These are phyloP conservation scores for Brachypteracias leptosomus DNA, from an alignment of 2,113 vertebrate genomes.

Conservation along the genomic window DNA sequence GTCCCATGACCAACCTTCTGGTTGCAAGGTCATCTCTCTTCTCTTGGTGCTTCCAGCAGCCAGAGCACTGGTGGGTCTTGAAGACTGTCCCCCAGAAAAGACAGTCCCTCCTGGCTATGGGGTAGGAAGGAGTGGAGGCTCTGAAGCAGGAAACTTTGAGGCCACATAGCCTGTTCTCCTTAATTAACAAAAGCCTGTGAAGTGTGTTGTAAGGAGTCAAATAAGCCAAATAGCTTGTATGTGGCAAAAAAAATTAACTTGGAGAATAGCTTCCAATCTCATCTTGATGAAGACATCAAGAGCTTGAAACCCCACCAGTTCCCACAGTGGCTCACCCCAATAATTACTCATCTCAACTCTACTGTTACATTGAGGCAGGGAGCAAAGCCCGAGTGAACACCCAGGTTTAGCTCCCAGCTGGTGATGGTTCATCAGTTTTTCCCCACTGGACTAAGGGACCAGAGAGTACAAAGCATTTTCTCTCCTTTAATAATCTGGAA, in stretches of 20 bases:
- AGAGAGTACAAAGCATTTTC: neutral
- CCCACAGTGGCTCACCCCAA: neutral
- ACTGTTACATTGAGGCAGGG: neutral
- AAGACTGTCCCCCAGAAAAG: neutral
- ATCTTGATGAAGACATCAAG: neutral
- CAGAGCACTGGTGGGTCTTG: neutral
- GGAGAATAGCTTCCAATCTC: neutral
- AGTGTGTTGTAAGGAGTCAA: neutral
- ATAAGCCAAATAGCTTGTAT: neutral
- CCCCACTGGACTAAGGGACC: neutral
- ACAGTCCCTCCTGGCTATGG: accelerated
- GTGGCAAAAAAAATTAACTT: neutral
- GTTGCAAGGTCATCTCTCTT: neutral
- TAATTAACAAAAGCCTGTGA: neutral
- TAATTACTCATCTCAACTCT: neutral
- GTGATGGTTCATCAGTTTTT: neutral
- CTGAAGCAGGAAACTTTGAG: neutral
- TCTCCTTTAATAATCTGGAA: neutral
- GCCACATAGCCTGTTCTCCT: neutral
- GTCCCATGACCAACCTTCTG: neutral
- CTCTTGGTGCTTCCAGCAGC: neutral
- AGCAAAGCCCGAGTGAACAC: neutral
- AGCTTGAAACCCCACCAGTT: neutral
- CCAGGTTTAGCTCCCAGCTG: neutral
- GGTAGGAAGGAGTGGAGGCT: neutral